These are phyloP conservation scores for Phrynocephalus guinanensis DNA, from an alignment of 2,797 vertebrate species.

Conservation along the genomic window DNA sequence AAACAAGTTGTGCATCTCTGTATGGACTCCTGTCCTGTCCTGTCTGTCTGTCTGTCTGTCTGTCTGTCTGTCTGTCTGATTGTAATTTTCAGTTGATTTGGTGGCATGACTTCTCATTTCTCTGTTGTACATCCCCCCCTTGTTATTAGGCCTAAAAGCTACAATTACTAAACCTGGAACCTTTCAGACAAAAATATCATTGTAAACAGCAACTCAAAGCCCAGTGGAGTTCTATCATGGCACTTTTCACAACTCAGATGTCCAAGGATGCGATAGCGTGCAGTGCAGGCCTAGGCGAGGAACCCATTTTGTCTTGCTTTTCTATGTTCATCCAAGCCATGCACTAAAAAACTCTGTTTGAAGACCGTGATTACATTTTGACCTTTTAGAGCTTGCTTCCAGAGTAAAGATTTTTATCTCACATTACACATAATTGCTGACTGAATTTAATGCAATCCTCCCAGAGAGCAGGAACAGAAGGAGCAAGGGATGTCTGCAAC, in stretches of 20 bases:
- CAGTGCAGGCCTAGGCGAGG: constrained; percentile 52
- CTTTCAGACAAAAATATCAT: constrained; percentile 54
- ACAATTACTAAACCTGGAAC: constrained; percentile 59
- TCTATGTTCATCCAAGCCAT: constrained; percentile 43
- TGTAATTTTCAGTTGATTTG: constrained; percentile 49
- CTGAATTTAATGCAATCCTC: constrained; percentile 87
- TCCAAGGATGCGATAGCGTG: constrained; percentile 49
- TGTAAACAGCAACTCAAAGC: constrained; percentile 52
- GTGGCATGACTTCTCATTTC: constrained; percentile 12
- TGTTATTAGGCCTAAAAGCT: constrained; percentile 41
- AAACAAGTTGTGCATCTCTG: not conserved
- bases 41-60: too few relatives aligned
- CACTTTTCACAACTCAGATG: constrained; percentile 50
- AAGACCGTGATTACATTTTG: constrained; percentile 74
- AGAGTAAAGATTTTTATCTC: constrained; percentile 89
- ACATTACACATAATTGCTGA: constrained; percentile 91
- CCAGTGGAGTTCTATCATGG: constrained; percentile 39
- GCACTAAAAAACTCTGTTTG: constrained; percentile 59
- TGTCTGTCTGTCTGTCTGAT: not conserved
- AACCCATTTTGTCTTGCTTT: constrained; percentile 52
- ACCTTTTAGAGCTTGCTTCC: constrained; percentile 84
- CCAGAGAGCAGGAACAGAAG: constrained; percentile 77
- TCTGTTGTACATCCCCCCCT: constrained; percentile 37
- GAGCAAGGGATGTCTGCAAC: constrained; percentile 77
- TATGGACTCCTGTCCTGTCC: too few relatives aligned